Conservation (phyloP, 53 echinoderm and acorn worm genomes). For the Holothuria scabra region DNA sequence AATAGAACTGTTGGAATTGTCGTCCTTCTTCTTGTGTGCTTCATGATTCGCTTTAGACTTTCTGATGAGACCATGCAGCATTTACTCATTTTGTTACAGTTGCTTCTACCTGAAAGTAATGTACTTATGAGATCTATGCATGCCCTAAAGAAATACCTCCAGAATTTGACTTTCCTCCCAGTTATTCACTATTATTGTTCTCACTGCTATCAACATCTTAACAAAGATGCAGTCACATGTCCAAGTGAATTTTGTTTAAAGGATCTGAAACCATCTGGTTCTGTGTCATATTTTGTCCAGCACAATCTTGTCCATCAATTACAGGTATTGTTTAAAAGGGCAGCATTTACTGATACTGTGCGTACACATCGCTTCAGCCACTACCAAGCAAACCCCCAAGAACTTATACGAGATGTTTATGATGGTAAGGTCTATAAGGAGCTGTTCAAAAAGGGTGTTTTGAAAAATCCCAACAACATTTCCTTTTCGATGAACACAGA, state of each 20-base stretch:
- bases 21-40: conserved; percentile 14
- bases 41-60: conserved; percentile 56
- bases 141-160: conserved; percentile 49
- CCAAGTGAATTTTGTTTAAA: conserved; percentile 46
- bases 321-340: conserved; percentile 42
- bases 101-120: conserved; percentile 52
- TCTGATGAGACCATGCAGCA: conserved; percentile 64
- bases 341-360: conserved; percentile 24
- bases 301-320: conserved; percentile 32
- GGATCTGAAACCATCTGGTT: conserved; percentile 43
- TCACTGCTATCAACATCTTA: conserved; percentile 27
- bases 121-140: conserved; percentile 31
- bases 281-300: too few species aligned
- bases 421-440: conserved; percentile 46
- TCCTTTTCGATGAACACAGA: conserved; percentile 61
- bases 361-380: conserved; percentile 27
- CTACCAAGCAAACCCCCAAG: not conserved
- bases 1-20: conserved; percentile 39
- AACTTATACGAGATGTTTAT: conserved; percentile 42
- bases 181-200: conserved; percentile 58
- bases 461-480: conserved; percentile 52
- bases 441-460: conserved; percentile 40
- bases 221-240: conserved; percentile 36
- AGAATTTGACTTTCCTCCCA: conserved; percentile 38
- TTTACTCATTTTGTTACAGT: conserved; percentile 32